Evolutionary conservation across 2,113 vertebrate species (phyloP), one percentile per base, ranked within the genome.

Genomic region (Leptobrachium leishanense): DNA sequence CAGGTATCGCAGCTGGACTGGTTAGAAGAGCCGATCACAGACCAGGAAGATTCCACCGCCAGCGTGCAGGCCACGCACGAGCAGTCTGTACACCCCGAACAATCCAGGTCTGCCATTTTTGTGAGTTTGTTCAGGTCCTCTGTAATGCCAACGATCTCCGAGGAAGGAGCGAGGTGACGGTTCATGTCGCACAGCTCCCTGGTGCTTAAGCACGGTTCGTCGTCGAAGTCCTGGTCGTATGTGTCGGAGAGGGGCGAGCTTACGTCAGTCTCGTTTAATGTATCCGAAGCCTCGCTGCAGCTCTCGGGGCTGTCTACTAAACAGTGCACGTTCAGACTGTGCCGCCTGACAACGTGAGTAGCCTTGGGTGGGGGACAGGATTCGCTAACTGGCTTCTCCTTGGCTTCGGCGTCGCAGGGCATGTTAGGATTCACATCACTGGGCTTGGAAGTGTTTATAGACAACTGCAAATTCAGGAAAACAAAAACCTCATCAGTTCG

Each of bases 311-410:
- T 74, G 64, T 81, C 72, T 2, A 72, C 44, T 0, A 76, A 31
- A 42, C 85, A 85, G 0, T 82, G 8, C 6, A 89, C 78, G 0
- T 2, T 76, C 0, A 91, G 87, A 0, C 94, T 95, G 85, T 94
- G 94, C 43, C 95, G 92, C 53, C 92, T 90, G 42, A 87, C 84
- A 84, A 91, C 72, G 1, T 84, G 78, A 42, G 83, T 85, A 11
- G 81, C 90, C 40, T 82, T 75, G 0, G 0, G 63, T 57, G 66
- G 76, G 2, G 69, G 66, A 0, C 70, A 78, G 1, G 8, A 2
- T 1, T 1, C 0, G 1, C 15, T 80, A 0, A 40, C 83, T 72
- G 64, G 69, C 1, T 50, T 54, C 76, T 77, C 82, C 2, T 31
- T 43, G 73, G 77, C 80, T 10, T 53, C 50, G 0, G 67, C 57